Conservation (phyloP, 2,888 invertebrate species). For the Sympetrum striolatum region DNA sequence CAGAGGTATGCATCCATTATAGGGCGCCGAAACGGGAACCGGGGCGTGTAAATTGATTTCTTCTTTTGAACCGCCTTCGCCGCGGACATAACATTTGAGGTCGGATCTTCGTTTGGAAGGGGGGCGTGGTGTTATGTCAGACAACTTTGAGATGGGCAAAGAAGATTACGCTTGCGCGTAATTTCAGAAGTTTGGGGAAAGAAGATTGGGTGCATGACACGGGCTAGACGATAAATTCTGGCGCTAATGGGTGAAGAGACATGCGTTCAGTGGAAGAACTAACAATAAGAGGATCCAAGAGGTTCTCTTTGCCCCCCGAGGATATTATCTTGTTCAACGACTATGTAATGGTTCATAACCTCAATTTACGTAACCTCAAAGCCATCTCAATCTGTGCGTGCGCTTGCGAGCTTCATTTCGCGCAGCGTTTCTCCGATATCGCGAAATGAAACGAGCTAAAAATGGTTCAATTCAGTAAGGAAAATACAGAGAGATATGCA, state of each 20-base stretch:
- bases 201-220: background rate
- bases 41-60: background rate
- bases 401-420: too few species aligned
- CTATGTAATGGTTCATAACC: too few species aligned
- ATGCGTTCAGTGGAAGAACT: background rate
- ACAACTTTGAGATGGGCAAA: background rate
- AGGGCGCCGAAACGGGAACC: background rate
- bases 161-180: background rate
- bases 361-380: too few species aligned
- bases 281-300: too few species aligned
- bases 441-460: too few species aligned
- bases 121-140: background rate
- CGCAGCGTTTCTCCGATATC: too few species aligned
- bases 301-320: too few species aligned
- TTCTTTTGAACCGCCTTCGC: background rate
- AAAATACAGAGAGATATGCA: too few species aligned
- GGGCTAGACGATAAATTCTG: background rate
- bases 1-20: background rate
- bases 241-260: background rate
- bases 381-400: too few species aligned
- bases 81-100: background rate
- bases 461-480: too few species aligned
- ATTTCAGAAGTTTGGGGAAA: background rate
- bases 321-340: too few species aligned
- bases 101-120: background rate